Base-by-base conservation (phyloP, 2,113 vertebrate species). In the Synchiropus splendidus region DNA sequence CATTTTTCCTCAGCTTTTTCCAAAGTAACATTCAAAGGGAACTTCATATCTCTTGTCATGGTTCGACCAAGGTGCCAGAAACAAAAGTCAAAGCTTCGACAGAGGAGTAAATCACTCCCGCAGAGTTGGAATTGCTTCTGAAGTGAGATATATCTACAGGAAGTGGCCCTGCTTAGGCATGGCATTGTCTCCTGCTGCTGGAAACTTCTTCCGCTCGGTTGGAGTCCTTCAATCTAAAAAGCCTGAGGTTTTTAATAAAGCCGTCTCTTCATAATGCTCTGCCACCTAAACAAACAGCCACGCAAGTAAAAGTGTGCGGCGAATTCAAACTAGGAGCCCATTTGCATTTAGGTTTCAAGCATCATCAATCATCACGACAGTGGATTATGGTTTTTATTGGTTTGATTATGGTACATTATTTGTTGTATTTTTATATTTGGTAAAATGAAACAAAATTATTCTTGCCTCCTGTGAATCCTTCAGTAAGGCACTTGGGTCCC, bases 131-230 rank as follows among this genome's bases (percentile, higher is more conserved):
- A 64, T 59, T 39, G 17, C 50, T 67, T 16, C 51, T 39, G 73
- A 71, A 66, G 71, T 75, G 64, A 48, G 63, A 66, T 63, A 66
- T 67, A 64, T 63, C 59, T 61, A 71, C 48, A 33, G 54, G 58
- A 66, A 73, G 69, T 57, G 42, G 51, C 38, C 55, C 64, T 78
- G 57, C 71, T 67, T 75, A 63, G 49, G 72, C 70, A 72, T 65
- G 44, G 61, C 78, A 75, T 64, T 66, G 68, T 72, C 52, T 62
- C 74, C 64, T 51, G 71, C 72, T 75, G 74, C 70, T 73, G 61
- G 57, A 50, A 65, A 65, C 66, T 76, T 73, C 67, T 81, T 70
- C 42, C 40, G 62, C 75, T 43, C 75, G 66, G 70, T 49, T 61
- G 72, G 72, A 72, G 62, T 65, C 52, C 55, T 58, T 67, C 68